Percentiles rank a stretch among this genome's conserved stretches.
Evolutionary conservation across 2,113 vertebrate genomes (phyloP).

Genomic region (Mobula birostris): DNA sequence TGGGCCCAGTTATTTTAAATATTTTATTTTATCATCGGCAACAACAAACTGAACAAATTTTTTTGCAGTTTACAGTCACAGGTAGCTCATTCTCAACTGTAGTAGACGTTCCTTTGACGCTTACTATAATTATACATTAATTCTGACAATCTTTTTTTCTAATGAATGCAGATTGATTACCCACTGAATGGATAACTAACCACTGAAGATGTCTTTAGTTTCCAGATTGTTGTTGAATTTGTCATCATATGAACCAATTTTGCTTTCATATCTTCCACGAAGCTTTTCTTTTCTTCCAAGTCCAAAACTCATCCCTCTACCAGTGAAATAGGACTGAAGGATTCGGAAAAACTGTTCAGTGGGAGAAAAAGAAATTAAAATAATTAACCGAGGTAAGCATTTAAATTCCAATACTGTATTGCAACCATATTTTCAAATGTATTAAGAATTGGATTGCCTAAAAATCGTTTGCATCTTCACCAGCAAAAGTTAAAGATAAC

Average conservation of each 20-base stretch:
- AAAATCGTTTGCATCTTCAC: not conserved
- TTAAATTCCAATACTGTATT: not conserved
- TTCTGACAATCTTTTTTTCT: not conserved
- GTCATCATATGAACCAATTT: constrained; percentile 34
- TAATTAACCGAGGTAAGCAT: not conserved
- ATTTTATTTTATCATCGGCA: too few species aligned
- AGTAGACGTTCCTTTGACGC: not conserved
- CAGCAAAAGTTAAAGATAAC: not conserved
- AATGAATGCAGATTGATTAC: not conserved
- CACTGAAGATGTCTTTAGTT: constrained; percentile 39
- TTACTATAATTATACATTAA: not conserved
- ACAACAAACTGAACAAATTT: not conserved
- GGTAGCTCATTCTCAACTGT: not conserved
- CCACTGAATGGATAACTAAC: not conserved
- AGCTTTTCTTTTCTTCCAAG: constrained; percentile 40
- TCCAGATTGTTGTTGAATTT: constrained; percentile 40
- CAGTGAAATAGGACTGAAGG: constrained; percentile 49
- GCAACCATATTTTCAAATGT: not conserved
- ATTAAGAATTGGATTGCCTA: not conserved
- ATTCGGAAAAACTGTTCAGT: constrained; percentile 47
- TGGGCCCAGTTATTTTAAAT: too few species aligned
- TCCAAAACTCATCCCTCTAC: constrained; percentile 40
- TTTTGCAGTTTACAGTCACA: too few species aligned
- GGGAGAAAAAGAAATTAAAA: not conserved
- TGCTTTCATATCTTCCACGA: constrained; percentile 29